Evolutionary conservation across 2,888 invertebrate genomes (phyloP).

Genomic region (Chydorus sphaericus): DNA sequence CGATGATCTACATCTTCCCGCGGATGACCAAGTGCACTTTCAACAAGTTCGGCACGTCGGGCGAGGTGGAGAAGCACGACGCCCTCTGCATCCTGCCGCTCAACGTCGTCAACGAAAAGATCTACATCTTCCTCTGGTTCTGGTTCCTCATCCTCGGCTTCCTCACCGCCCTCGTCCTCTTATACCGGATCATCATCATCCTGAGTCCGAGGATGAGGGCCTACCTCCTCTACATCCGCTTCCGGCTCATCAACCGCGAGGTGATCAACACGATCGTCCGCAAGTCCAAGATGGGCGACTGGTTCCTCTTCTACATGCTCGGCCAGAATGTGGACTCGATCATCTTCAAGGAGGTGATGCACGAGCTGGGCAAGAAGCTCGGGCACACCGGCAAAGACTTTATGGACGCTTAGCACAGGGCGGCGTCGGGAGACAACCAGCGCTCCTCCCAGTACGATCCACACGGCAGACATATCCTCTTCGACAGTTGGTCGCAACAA

Average conservation of each 20-base stretch:
- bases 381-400: constrained; percentile 40
- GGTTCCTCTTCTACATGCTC: constrained; percentile 87
- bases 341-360: constrained; percentile 84
- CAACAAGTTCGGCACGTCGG: constrained; percentile 60
- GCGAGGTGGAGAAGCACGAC: constrained; percentile 36
- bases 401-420: constrained; percentile 28
- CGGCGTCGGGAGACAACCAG: constrained; percentile 14
- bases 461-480: constrained; percentile 4
- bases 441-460: not conserved
- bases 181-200: constrained; percentile 73
- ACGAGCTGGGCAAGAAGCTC: constrained; percentile 76
- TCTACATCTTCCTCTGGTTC: constrained; percentile 87
- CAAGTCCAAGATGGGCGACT: constrained; percentile 85
- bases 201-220: constrained; percentile 77
- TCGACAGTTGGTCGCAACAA: constrained; percentile 6
- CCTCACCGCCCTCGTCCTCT: constrained; percentile 64
- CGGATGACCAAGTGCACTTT: constrained; percentile 91
- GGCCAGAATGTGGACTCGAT: constrained; percentile 89
- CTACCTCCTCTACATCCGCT: constrained; percentile 76
- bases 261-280: constrained; percentile 82
- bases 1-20: constrained; percentile 87
- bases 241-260: constrained; percentile 62
- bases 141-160: constrained; percentile 82
- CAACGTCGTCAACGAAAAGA: constrained; percentile 91
- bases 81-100: constrained; percentile 80